A percentile compares a stretch with the other conserved stretches of the same genome.
Evolutionary conservation across 2,797 vertebrate species (phyloP).

Genomic region (Neoniphon sammara): DNA sequence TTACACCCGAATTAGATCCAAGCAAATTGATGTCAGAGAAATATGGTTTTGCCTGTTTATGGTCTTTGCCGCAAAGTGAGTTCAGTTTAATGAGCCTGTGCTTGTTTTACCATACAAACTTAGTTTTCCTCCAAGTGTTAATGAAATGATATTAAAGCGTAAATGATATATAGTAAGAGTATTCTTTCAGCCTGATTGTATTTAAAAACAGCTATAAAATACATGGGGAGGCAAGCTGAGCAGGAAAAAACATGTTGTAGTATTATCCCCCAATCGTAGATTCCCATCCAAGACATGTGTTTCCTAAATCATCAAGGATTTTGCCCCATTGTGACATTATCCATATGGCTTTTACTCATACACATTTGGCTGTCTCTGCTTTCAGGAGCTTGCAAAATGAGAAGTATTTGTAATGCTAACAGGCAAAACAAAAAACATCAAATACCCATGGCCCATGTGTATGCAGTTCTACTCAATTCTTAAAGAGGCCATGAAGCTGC

Average conservation of each 20-base stretch:
- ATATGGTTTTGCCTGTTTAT: conserved; percentile 8
- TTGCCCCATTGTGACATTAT: neutral
- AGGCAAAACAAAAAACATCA: neutral
- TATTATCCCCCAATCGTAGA: neutral
- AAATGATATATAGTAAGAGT: neutral
- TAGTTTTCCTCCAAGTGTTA: neutral
- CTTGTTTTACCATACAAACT: conserved; percentile 1
- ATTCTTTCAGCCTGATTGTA: neutral
- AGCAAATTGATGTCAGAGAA: conserved; percentile 29
- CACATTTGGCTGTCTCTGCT: neutral
- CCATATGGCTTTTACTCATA: neutral
- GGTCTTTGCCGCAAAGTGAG: conserved; percentile 12
- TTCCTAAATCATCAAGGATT: neutral
- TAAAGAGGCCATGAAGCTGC: neutral
- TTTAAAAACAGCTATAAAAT: neutral
- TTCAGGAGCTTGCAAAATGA: neutral
- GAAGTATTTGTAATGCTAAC: neutral
- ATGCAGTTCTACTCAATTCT: neutral
- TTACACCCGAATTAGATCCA: conserved; percentile 30
- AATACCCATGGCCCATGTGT: neutral
- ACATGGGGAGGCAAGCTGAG: neutral
- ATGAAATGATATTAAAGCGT: conserved; percentile 1
- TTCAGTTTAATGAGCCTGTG: conserved; percentile 26
- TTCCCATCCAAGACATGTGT: neutral
- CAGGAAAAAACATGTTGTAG: neutral